These are phyloP conservation scores for Furcifer pardalis DNA, from an alignment of 2,797 vertebrate species.

Conservation along the genomic window DNA sequence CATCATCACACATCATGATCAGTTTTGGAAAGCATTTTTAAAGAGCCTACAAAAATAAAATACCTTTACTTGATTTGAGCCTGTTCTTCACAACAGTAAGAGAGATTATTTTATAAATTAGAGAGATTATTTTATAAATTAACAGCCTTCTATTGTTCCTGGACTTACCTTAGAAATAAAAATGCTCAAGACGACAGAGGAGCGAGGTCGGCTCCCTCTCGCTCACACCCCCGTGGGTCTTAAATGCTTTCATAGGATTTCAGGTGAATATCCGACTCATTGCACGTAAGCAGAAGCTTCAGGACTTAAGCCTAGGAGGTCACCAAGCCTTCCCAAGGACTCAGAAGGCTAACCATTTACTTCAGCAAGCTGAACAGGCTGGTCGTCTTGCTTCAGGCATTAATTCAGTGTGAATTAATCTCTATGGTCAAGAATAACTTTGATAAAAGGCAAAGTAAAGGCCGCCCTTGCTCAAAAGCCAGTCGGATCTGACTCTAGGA, in stretches of 20 bases:
- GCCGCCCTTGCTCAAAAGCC: too few relatives aligned
- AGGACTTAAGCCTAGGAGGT: background rate
- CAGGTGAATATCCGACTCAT: slow-evolving; percentile 12
- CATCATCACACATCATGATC: too few relatives aligned
- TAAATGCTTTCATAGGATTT: slow-evolving; percentile 23
- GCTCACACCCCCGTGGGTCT: slow-evolving; percentile 14
- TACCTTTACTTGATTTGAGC: background rate
- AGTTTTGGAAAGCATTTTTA: background rate
- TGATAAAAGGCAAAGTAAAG: too few relatives aligned
- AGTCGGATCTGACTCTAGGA: too few relatives aligned
- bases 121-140: background rate
- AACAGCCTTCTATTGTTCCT: background rate
- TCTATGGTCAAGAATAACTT: background rate
- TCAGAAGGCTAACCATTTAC: slow-evolving; percentile 60
- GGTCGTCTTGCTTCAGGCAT: background rate
- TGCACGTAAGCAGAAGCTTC: slow-evolving; percentile 51
- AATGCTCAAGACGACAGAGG: slow-evolving; percentile 24
- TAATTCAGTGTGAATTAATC: background rate
- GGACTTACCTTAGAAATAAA: slow-evolving; percentile 46
- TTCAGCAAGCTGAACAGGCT: background rate
- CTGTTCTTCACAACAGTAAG: background rate
- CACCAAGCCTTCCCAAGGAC: slow-evolving; percentile 47
- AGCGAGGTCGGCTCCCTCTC: slow-evolving; percentile 4
- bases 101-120: background rate
- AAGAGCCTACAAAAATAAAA: background rate